phyloP scores from a whole-genome alignment of 2,888 invertebrate genomes.

The Sceliomorpha sp. region DNA sequence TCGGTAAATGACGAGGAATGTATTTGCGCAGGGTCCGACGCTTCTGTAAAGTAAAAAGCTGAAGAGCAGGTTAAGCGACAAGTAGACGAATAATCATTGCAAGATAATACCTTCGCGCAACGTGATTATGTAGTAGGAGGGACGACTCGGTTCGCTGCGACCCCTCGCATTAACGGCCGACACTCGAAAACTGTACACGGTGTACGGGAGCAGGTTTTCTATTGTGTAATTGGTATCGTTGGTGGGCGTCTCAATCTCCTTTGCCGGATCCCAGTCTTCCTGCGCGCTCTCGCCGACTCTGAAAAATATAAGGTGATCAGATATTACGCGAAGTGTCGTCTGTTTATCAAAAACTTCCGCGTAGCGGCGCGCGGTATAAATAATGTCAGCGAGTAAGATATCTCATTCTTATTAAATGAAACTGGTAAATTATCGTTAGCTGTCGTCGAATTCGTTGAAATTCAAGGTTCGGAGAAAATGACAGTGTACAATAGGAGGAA shows the following conservation, averaged over 20 bases:
- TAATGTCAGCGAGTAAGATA: too few species aligned
- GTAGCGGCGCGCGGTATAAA: too few species aligned
- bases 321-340: conserved; percentile 18
- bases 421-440: too few species aligned
- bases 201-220: conserved; percentile 86
- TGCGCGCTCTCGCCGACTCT: conserved; percentile 87
- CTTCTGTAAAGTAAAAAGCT: too few species aligned
- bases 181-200: conserved; percentile 88
- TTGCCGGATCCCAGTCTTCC: conserved; percentile 83
- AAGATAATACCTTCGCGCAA: conserved; percentile 84
- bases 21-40: conserved; percentile 4
- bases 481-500: too few species aligned
- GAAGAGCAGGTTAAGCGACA: conserved; percentile 37
- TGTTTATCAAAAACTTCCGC: too few species aligned
- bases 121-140: conserved; percentile 88
- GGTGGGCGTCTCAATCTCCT: conserved; percentile 84
- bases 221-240: conserved; percentile 86
- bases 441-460: too few species aligned
- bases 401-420: too few species aligned
- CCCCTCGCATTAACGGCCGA: conserved; percentile 87
- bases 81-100: conserved; percentile 34
- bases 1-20: too few species aligned
- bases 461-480: too few species aligned
- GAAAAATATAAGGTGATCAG: conserved; percentile 66
- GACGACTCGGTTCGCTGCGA: conserved; percentile 85